Percentiles rank a stretch among this genome's conserved stretches.
Conservation (phyloP, 2,797 vertebrate genomes). For the Ataeniobius toweri region DNA sequence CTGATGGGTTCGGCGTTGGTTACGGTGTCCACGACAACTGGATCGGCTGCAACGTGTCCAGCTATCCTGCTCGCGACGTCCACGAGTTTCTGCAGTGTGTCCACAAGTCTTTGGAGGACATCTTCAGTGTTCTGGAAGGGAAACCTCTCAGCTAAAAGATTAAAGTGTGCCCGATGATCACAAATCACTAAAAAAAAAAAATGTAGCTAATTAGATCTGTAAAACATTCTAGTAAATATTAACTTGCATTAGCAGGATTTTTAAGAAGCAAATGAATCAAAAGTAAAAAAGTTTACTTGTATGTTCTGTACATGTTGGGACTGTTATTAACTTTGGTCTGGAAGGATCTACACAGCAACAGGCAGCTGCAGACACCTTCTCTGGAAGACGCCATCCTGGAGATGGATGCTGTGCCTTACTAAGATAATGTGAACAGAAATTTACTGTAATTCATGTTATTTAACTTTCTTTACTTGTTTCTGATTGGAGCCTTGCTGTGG, state of each 20-base stretch:
- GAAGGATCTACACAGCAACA: not conserved
- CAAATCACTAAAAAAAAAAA: not conserved
- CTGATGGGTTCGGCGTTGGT: conserved; percentile 91
- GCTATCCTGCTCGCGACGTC: conserved; percentile 87
- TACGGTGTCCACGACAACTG: conserved; percentile 90
- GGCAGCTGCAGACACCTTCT: not conserved
- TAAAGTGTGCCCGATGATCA: not conserved
- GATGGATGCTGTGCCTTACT: conserved; percentile 35
- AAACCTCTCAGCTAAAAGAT: conserved; percentile 72
- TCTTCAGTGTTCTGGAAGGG: conserved; percentile 89
- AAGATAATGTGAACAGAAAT: conserved; percentile 16
- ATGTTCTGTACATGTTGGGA: not conserved
- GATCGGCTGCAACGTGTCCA: conserved; percentile 92
- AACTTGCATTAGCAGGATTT: not conserved
- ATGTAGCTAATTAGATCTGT: not conserved
- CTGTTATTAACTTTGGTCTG: not conserved
- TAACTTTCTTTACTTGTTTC: not conserved
- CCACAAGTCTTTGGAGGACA: conserved; percentile 90
- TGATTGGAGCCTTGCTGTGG: conserved; percentile 12
- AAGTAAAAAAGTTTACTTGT: not conserved
- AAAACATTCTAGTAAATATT: not conserved
- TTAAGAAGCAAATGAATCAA: not conserved
- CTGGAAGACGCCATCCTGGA: not conserved
- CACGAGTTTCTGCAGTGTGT: conserved; percentile 89
- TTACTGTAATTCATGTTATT: not conserved